A percentile compares a stretch with the other conserved stretches of the same genome.
phyloP scores from a whole-genome alignment of 2,888 invertebrate genomes.

The Seira ritae region DNA sequence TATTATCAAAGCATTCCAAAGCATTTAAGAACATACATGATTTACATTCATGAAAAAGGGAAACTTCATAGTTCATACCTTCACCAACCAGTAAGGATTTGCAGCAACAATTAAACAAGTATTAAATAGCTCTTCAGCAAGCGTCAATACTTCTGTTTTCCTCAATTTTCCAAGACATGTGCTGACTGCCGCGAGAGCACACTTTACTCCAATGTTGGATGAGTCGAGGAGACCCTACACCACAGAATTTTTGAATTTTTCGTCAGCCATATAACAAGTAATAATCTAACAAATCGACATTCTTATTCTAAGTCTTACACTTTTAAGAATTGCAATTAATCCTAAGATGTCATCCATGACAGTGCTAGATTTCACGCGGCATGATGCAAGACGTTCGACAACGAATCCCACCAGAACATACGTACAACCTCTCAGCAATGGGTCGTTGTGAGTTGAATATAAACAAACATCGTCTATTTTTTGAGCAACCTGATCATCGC shows the following conservation, averaged over 20 bases:
- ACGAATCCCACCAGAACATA: constrained; percentile 80
- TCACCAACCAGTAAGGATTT: constrained; percentile 91
- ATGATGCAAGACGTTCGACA: constrained; percentile 10
- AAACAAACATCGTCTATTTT: constrained; percentile 84
- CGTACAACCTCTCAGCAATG: constrained; percentile 86
- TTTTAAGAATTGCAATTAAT: constrained; percentile 77
- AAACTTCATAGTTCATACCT: constrained; percentile 78
- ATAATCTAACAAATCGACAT: too few relatives aligned
- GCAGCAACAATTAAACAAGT: constrained; percentile 81
- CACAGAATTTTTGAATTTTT: too few relatives aligned
- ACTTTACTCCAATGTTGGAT: constrained; percentile 71
- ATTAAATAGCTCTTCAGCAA: constrained; percentile 80
- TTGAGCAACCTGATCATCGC: constrained; percentile 76
- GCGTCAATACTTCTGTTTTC: constrained; percentile 79
- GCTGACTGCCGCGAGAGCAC: constrained; percentile 80
- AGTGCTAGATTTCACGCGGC: constrained; percentile 74
- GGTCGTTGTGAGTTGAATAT: constrained; percentile 85
- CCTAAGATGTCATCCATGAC: constrained; percentile 77
- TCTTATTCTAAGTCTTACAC: too few relatives aligned
- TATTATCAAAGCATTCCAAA: constrained; percentile 75
- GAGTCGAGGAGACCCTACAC: constrained; percentile 82
- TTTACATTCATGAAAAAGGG: constrained; percentile 7
- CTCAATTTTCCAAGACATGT: constrained; percentile 80
- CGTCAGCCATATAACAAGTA: too few relatives aligned
- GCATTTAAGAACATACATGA: background rate